Conservation (phyloP, 1,140 invertebrate genomes). For the Diabrotica undecimpunctata region DNA sequence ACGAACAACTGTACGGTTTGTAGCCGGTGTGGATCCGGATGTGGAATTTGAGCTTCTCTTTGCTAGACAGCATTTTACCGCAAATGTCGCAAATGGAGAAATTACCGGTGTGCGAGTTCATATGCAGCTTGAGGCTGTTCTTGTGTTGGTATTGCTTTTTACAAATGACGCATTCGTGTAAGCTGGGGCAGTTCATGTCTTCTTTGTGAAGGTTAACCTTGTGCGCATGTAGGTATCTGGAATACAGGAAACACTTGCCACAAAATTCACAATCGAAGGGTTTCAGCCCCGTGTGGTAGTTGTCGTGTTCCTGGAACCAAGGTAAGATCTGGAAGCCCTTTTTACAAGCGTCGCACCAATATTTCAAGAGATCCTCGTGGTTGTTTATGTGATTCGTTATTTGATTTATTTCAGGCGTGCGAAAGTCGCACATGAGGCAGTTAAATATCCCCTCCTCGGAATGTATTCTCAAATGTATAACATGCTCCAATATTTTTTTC, state of each 20-base stretch:
- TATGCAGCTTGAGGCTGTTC: slow-evolving; percentile 44
- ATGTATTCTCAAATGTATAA: slow-evolving; percentile 45
- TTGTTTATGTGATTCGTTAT: slow-evolving; percentile 38
- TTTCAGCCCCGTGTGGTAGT: slow-evolving; percentile 65
- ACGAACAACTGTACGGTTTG: slow-evolving; percentile 55
- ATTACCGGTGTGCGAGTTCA: slow-evolving; percentile 46
- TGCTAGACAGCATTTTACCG: slow-evolving; percentile 44
- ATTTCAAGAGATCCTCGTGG: slow-evolving; percentile 38
- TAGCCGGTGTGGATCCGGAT: slow-evolving; percentile 55
- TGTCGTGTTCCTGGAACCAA: slow-evolving; percentile 45
- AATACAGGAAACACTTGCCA: slow-evolving; percentile 37
- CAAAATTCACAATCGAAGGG: slow-evolving; percentile 69
- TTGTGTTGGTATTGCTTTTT: slow-evolving; percentile 44
- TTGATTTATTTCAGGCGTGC: slow-evolving; percentile 35
- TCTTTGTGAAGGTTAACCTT: slow-evolving; percentile 36
- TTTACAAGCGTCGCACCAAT: slow-evolving; percentile 42
- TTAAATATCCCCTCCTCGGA: slow-evolving; percentile 49
- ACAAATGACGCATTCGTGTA: slow-evolving; percentile 44
- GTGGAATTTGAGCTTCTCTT: slow-evolving; percentile 49
- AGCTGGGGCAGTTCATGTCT: slow-evolving; percentile 34
- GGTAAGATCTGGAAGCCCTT: slow-evolving; percentile 42
- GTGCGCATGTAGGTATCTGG: slow-evolving; percentile 41
- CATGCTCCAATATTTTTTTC: slow-evolving; percentile 37
- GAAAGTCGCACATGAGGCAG: slow-evolving; percentile 51
- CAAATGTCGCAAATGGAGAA: slow-evolving; percentile 46